Conservation (phyloP, 30 jellyfish, hydroid and myxozoan genomes). For the Chrysaora quinquecirrha region DNA sequence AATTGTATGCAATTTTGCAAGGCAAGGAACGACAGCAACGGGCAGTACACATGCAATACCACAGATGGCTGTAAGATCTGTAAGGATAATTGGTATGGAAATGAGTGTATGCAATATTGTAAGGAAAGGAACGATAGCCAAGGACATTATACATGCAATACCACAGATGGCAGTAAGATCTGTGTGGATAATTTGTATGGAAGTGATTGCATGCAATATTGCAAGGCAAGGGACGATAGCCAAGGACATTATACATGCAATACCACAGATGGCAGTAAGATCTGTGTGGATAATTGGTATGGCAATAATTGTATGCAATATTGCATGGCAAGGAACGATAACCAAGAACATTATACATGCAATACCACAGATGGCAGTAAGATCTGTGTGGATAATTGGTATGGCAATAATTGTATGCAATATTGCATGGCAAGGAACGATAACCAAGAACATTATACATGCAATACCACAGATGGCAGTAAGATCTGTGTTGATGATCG, state of each 20-base stretch:
- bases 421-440: no score
- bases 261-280: slow-evolving; percentile 15
- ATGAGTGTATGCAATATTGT: slow-evolving; percentile 38
- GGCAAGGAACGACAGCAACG: slow-evolving; percentile 3
- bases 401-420: slow-evolving; percentile 16
- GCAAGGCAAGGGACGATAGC: not conserved
- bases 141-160: slow-evolving; percentile 43
- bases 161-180: slow-evolving; percentile 22
- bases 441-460: no score
- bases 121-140: slow-evolving; percentile 18
- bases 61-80: not conserved
- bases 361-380: no score
- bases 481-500: slow-evolving; percentile 30
- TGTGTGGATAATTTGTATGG: slow-evolving; percentile 58
- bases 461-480: no score
- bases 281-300: slow-evolving; percentile 14
- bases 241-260: slow-evolving; percentile 12
- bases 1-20: not conserved
- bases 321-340: no score
- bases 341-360: no score
- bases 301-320: slow-evolving; percentile 30
- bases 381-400: slow-evolving; percentile 44
- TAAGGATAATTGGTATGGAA: slow-evolving; percentile 33
- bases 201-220: not conserved
- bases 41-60: not conserved